phyloP scores from a whole-genome alignment of 2,797 vertebrate genomes.

The Heteromormyrus szaboi region DNA sequence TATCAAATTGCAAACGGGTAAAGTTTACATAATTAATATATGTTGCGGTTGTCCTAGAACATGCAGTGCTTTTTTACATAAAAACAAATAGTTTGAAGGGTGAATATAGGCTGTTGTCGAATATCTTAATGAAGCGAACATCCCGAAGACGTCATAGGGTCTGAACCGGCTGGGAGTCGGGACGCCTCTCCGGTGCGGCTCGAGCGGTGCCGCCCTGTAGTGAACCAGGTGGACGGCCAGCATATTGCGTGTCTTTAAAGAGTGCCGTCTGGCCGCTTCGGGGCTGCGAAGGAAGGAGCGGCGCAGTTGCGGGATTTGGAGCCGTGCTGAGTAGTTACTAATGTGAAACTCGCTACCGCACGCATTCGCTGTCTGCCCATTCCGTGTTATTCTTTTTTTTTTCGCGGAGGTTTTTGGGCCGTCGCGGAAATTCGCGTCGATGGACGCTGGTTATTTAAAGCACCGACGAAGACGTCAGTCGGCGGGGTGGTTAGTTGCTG shows the following conservation, averaged over 20 bases:
- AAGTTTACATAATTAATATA: background rate
- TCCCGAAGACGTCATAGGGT: conserved; percentile 30
- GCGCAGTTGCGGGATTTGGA: background rate
- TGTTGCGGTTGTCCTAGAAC: background rate
- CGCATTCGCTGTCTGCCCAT: background rate
- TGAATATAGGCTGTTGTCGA: background rate
- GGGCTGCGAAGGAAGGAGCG: background rate
- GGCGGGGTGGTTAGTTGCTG: background rate
- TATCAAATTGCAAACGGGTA: background rate
- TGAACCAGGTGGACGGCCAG: background rate
- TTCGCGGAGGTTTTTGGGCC: background rate
- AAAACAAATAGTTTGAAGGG: background rate
- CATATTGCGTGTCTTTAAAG: background rate
- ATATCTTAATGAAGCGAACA: conserved; percentile 23
- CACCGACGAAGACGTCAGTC: background rate
- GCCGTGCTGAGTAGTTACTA: background rate
- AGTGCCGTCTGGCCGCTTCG: background rate
- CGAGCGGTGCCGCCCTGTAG: background rate
- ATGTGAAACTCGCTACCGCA: background rate
- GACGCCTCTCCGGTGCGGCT: background rate
- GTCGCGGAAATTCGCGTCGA: background rate
- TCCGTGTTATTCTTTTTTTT: background rate
- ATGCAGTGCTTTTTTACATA: background rate
- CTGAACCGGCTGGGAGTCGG: conserved; percentile 25
- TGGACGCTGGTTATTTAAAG: background rate